Conservation (phyloP, 1,140 invertebrate genomes). For the Megalonaias nervosa region DNA sequence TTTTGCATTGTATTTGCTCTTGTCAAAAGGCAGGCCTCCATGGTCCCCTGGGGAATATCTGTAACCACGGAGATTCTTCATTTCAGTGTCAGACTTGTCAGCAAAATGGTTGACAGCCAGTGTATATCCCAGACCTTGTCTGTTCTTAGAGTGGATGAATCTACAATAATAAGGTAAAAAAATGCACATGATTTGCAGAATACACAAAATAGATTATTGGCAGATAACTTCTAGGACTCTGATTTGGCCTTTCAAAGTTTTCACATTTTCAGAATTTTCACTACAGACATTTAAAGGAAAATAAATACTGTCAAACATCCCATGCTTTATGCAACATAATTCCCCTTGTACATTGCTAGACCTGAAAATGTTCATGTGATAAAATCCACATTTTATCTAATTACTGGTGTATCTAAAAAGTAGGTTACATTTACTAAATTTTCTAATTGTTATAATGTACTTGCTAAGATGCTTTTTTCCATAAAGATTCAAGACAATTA, state of each 20-base stretch:
- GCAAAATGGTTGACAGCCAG: constrained; percentile 91
- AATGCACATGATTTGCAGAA: neutral
- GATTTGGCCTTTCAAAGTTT: neutral
- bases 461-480: too few species aligned
- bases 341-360: too few species aligned
- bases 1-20: constrained; percentile 52
- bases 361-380: too few species aligned
- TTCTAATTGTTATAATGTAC: too few species aligned
- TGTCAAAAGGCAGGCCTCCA: constrained; percentile 83
- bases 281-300: too few species aligned
- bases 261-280: too few species aligned
- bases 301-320: too few species aligned
- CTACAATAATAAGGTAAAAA: constrained; percentile 71
- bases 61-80: constrained; percentile 85
- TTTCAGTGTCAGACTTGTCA: constrained; percentile 85
- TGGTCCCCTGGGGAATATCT: constrained; percentile 76
- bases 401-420: too few species aligned
- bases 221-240: neutral
- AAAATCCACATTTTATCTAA: too few species aligned
- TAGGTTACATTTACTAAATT: too few species aligned
- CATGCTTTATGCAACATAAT: too few species aligned
- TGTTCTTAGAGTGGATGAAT: constrained; percentile 89
- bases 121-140: constrained; percentile 82
- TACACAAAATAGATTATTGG: neutral
- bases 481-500: too few species aligned